These are phyloP conservation scores for Lucilia cuprina DNA, from an alignment of 1,140 invertebrate genomes.

Conservation along the genomic window DNA sequence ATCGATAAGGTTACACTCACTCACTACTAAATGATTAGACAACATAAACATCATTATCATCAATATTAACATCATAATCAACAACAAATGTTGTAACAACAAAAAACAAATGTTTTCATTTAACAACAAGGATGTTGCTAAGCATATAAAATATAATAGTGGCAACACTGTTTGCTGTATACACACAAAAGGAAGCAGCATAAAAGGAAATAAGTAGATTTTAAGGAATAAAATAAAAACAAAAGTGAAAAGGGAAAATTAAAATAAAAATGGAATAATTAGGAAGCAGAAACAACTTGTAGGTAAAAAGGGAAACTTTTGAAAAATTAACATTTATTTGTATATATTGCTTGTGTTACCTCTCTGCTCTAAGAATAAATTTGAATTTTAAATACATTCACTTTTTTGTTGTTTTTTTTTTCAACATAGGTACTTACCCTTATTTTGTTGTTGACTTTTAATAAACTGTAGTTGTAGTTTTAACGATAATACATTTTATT, in stretches of 20 bases:
- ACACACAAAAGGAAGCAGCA: too few relatives aligned
- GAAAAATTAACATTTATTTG: neutral
- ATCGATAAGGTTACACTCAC: neutral
- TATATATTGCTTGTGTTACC: neutral
- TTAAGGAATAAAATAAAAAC: neutral
- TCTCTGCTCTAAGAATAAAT: neutral
- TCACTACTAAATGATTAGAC: neutral
- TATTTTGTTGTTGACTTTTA: neutral
- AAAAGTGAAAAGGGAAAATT: neutral
- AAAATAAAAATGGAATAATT: neutral
- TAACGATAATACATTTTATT: neutral
- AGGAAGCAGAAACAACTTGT: neutral
- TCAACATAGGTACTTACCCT: neutral
- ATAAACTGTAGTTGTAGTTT: neutral
- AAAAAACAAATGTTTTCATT: neutral
- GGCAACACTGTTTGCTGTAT: neutral
- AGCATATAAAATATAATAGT: neutral
- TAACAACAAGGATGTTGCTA: neutral
- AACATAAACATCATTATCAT: too few relatives aligned
- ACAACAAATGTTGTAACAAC: neutral
- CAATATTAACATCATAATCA: neutral
- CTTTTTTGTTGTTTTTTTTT: neutral
- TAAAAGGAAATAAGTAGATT: neutral
- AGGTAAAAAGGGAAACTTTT: neutral
- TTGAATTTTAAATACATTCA: neutral